Percentiles rank a stretch among this genome's conserved stretches.
phyloP scores from a whole-genome alignment of 2,113 vertebrate species.

The Neofelis nebulosa region DNA sequence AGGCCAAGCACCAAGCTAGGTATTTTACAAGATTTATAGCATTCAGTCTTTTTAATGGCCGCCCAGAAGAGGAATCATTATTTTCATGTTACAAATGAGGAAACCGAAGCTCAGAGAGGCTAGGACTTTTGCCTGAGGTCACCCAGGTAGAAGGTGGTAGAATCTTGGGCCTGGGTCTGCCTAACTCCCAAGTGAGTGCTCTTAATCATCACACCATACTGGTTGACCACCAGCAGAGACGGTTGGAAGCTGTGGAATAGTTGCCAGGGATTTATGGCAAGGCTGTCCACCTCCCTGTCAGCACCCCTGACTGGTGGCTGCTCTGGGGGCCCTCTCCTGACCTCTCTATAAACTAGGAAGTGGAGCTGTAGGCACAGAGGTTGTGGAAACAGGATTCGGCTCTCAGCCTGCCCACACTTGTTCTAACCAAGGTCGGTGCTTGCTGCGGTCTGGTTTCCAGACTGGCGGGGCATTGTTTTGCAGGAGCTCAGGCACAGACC shows the following conservation, averaged over 20 bases:
- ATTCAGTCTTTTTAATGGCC: neutral
- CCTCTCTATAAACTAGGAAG: conserved; percentile 61
- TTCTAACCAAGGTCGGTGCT: neutral
- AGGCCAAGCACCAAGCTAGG: neutral
- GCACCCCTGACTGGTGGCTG: neutral
- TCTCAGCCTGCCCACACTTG: conserved; percentile 46
- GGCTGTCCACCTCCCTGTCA: neutral
- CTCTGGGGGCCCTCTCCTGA: conserved; percentile 3
- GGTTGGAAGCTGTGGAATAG: neutral
- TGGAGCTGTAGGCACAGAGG: neutral
- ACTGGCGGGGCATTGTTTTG: neutral
- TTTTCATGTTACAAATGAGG: neutral
- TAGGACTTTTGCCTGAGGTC: neutral
- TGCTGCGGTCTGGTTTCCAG: conserved; percentile 30
- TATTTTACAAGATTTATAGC: neutral
- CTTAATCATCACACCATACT: neutral
- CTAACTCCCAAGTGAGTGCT: neutral
- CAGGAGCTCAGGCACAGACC: conserved; percentile 23
- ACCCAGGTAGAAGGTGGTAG: neutral
- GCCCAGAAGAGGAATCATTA: neutral
- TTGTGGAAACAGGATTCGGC: conserved; percentile 1
- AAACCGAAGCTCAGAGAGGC: neutral
- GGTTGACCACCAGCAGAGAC: neutral
- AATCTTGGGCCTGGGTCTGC: neutral
- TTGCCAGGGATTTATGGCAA: neutral